Evolutionary conservation across 2,113 vertebrate genomes (phyloP).

Genomic region (Siniperca chuatsi): DNA sequence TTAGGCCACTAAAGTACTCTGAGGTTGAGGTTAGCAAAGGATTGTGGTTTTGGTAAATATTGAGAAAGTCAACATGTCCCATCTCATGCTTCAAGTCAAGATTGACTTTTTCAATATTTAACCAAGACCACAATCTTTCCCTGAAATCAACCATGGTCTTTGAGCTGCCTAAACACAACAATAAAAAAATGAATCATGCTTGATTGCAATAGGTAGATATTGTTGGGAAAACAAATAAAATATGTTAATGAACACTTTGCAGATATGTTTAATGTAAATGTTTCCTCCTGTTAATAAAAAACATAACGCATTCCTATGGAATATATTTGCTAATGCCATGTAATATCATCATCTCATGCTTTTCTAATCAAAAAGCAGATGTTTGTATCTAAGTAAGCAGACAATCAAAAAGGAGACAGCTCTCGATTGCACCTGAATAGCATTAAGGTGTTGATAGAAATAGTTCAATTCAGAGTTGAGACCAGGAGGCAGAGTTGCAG

Average conservation of each 20-base stretch:
- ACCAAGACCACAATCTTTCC: not conserved
- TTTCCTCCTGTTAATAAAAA: not conserved
- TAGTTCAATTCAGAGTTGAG: not conserved
- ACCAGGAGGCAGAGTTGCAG: too few relatives aligned
- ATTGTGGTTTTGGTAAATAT: not conserved
- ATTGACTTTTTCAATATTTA: not conserved
- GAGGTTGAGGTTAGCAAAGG: not conserved
- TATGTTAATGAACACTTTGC: not conserved
- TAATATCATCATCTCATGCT: not conserved
- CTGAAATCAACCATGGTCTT: not conserved
- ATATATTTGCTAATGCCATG: too few relatives aligned
- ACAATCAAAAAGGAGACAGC: not conserved
- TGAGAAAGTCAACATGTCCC: not conserved
- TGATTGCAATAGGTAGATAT: not conserved
- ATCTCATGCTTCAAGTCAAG: not conserved
- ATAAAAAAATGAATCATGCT: not conserved
- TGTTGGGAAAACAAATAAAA: not conserved
- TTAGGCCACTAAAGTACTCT: not conserved
- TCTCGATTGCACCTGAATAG: not conserved
- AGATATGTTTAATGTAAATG: not conserved
- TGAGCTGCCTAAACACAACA: not conserved
- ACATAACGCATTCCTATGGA: not conserved
- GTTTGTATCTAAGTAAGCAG: not conserved
- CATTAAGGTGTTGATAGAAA: not conserved
- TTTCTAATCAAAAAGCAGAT: not conserved